These are phyloP conservation scores for Achatina immaculata DNA, from an alignment of 1,140 invertebrate genomes.

Conservation along the genomic window DNA sequence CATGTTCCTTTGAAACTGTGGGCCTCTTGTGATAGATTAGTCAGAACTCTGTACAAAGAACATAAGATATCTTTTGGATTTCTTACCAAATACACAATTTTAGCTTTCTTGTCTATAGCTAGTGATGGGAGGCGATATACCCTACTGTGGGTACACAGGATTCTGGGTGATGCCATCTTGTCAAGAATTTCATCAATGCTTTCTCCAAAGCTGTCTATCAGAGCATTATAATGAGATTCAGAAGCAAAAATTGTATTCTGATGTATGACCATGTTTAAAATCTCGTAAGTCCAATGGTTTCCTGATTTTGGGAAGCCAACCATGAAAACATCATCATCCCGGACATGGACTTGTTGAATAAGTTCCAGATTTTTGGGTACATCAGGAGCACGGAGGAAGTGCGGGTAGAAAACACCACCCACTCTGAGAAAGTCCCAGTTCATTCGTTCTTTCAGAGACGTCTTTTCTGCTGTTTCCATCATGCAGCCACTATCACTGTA, in stretches of 20 bases:
- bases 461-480: too few relatives aligned
- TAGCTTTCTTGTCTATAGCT: neutral
- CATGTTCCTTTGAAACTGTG: neutral
- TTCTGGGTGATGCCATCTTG: neutral
- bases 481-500: too few relatives aligned
- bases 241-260: neutral
- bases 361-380: neutral
- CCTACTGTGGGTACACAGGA: neutral
- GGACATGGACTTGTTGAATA: neutral
- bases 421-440: too few relatives aligned
- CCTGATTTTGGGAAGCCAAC: neutral
- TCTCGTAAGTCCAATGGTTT: slow-evolving; percentile 13
- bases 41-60: neutral
- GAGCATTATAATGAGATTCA: neutral
- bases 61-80: neutral
- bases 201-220: neutral
- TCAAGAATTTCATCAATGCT: neutral
- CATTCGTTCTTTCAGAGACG: too few relatives aligned
- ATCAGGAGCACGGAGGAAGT: neutral
- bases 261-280: neutral
- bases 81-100: neutral
- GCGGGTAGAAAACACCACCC: neutral
- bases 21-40: too few relatives aligned
- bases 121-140: neutral
- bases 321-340: neutral